These are phyloP conservation scores for Carassius carassius DNA, from an alignment of 2,113 vertebrate genomes.

Conservation along the genomic window DNA sequence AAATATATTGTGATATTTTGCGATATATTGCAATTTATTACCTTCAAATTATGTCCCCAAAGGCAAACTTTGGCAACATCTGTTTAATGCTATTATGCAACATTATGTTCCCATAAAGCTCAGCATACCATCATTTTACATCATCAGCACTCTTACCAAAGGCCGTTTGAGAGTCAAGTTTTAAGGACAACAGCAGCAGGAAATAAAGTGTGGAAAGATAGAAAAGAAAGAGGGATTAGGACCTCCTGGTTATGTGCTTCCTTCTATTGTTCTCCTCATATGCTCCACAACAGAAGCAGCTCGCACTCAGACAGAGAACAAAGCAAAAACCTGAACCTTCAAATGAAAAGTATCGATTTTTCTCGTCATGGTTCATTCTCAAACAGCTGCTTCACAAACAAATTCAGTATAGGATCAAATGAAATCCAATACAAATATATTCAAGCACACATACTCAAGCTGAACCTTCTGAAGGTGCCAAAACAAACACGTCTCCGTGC, in stretches of 20 bases:
- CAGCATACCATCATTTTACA: not conserved
- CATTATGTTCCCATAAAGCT: not conserved
- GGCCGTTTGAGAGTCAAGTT: not conserved
- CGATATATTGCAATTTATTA: too few species aligned
- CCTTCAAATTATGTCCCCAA: too few species aligned
- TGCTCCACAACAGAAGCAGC: conserved; percentile 20
- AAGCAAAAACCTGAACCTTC: not conserved
- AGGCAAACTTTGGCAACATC: too few species aligned
- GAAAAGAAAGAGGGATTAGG: not conserved
- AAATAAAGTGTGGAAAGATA: conserved; percentile 23
- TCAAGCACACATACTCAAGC: not conserved
- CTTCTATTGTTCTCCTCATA: conserved; percentile 49
- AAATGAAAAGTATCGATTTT: not conserved
- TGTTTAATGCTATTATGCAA: not conserved
- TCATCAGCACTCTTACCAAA: not conserved
- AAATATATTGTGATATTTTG: too few species aligned
- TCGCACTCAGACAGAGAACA: conserved; percentile 31
- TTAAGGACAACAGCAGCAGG: conserved; percentile 6
- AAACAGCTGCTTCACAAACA: not conserved
- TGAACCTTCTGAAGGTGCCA: conserved; percentile 20
- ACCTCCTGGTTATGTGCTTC: conserved; percentile 35
- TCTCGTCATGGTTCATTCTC: not conserved
- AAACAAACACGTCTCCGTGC: conserved; percentile 23
- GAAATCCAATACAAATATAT: not conserved
- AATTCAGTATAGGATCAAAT: not conserved